Conservation (phyloP, 2,888 invertebrate genomes). For the Limnephilus marmoratus region DNA sequence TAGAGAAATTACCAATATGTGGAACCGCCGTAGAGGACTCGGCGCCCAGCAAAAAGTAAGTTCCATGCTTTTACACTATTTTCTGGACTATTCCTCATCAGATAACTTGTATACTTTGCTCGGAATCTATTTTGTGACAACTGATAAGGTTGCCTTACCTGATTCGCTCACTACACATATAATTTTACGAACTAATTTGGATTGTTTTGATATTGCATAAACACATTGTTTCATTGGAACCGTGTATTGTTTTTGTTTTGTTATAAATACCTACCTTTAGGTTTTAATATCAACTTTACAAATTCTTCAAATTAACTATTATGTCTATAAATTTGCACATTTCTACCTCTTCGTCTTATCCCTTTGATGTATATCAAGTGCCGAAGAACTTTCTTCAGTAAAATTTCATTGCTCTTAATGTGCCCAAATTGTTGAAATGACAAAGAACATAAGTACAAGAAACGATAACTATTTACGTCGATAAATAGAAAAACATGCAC, state of each 20-base stretch:
- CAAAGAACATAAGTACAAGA: too few relatives aligned
- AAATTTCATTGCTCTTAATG: too few relatives aligned
- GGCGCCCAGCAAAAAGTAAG: constrained; percentile 61
- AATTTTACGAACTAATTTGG: constrained; percentile 2
- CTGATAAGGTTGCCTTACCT: constrained; percentile 30
- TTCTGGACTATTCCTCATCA: not conserved
- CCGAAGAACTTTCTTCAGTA: not conserved
- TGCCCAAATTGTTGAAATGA: too few relatives aligned
- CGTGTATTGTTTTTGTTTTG: not conserved
- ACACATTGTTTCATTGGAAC: not conserved
- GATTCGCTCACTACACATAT: not conserved
- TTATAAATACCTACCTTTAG: not conserved
- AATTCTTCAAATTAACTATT: too few relatives aligned
- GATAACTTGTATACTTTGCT: not conserved
- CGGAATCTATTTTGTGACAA: not conserved
- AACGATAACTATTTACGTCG: too few relatives aligned
- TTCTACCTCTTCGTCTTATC: not conserved
- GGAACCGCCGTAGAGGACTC: constrained; percentile 50
- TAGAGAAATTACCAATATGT: constrained; percentile 61
- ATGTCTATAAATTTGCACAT: not conserved
- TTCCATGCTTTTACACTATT: not conserved
- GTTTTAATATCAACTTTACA: too few relatives aligned
- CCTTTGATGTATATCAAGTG: not conserved
- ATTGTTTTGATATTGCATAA: constrained; percentile 9
- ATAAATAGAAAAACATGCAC: too few relatives aligned